Evolutionary conservation across 2,113 vertebrate species (phyloP).

Genomic region (Heterotis niloticus): DNA sequence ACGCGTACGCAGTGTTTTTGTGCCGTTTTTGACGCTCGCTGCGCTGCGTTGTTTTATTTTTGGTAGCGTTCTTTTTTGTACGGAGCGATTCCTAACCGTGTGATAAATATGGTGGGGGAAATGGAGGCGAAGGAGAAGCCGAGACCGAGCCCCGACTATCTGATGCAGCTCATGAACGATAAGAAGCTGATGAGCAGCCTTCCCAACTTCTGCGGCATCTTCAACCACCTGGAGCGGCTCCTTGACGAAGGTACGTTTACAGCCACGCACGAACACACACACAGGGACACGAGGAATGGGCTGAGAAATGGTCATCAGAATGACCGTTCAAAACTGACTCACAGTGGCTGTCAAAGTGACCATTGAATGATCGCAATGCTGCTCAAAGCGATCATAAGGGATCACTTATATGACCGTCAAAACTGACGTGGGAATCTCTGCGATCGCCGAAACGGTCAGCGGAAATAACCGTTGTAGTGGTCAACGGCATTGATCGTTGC

Average conservation of each 20-base stretch:
- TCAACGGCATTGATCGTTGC: too few relatives aligned
- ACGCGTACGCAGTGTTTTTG: background rate
- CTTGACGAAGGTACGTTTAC: conserved; percentile 84
- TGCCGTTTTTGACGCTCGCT: background rate
- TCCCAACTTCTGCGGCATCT: conserved; percentile 98
- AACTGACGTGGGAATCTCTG: too few relatives aligned
- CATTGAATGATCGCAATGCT: too few relatives aligned
- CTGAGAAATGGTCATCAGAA: background rate
- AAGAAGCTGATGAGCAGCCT: conserved; percentile 96
- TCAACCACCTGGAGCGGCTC: conserved; percentile 94
- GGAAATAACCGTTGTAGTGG: too few relatives aligned
- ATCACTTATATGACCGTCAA: too few relatives aligned
- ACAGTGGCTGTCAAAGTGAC: too few relatives aligned
- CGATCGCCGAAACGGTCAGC: too few relatives aligned
- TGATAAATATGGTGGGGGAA: conserved; percentile 88
- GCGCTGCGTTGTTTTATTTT: background rate
- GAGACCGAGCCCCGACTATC: conserved; percentile 93
- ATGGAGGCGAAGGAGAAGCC: conserved; percentile 96
- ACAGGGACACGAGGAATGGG: background rate
- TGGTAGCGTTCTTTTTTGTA: background rate
- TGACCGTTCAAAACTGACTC: background rate
- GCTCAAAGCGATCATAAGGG: too few relatives aligned
- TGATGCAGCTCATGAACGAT: conserved; percentile 99
- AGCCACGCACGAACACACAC: background rate
- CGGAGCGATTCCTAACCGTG: background rate